phyloP scores from a whole-genome alignment of 92 coral and sea anemone species.

The Virgularia gustaviana region DNA sequence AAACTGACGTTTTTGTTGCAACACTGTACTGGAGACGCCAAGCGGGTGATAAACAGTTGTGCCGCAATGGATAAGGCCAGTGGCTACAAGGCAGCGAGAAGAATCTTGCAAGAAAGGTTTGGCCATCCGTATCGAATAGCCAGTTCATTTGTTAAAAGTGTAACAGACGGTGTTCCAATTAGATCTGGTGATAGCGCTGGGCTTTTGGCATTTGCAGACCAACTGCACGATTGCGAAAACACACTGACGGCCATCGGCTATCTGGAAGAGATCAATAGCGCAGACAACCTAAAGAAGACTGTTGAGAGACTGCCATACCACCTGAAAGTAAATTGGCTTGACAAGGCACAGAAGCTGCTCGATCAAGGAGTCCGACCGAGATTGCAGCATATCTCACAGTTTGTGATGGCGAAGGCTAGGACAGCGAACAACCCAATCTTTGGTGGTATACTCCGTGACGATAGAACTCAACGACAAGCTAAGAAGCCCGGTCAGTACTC shows the following conservation, averaged over 20 bases:
- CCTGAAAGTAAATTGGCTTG: constrained; percentile 25
- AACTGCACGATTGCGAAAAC: constrained; percentile 27
- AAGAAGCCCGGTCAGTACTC: neutral
- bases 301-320: constrained; percentile 35
- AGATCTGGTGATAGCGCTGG: constrained; percentile 2
- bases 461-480: neutral
- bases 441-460: constrained; percentile 1
- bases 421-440: constrained; percentile 39
- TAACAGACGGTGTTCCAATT: constrained; percentile 34
- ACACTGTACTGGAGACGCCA: constrained; percentile 37
- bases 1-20: constrained; percentile 35
- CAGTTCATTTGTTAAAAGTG: neutral
- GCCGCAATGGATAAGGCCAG: constrained; percentile 5
- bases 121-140: constrained; percentile 36
- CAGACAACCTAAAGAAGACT: constrained; percentile 33
- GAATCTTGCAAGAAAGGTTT: constrained; percentile 21
- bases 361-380: constrained; percentile 5
- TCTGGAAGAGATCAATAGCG: constrained; percentile 28
- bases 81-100: constrained; percentile 37
- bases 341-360: neutral
- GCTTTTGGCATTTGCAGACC: constrained; percentile 22
- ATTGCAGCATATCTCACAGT: constrained; percentile 19
- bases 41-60: constrained; percentile 33
- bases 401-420: constrained; percentile 24
- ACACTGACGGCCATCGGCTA: constrained; percentile 41